A percentile compares a stretch with the other conserved stretches of the same genome.
Evolutionary conservation across 1,140 invertebrate species (phyloP).

Genomic region (Magallana gigas): DNA sequence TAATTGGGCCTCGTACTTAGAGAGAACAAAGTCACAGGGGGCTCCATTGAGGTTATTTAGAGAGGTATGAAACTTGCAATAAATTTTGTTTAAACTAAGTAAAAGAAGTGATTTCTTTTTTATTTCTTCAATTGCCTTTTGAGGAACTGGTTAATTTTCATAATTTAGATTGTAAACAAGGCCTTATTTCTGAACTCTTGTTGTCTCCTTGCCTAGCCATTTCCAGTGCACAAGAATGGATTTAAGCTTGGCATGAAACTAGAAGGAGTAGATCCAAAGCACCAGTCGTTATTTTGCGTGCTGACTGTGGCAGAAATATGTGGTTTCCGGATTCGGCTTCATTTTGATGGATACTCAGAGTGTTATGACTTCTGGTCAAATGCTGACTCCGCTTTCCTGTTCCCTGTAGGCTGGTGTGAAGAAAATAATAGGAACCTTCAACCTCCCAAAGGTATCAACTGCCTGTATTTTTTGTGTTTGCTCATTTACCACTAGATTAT

Average conservation of each 20-base stretch:
- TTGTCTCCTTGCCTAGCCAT: constrained; percentile 69
- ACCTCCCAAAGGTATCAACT: constrained; percentile 83
- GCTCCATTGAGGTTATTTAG: constrained; percentile 78
- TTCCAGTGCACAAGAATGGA: constrained; percentile 81
- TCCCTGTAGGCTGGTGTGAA: constrained; percentile 95
- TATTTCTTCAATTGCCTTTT: no score
- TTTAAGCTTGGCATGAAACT: constrained; percentile 95
- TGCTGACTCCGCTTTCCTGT: constrained; percentile 93
- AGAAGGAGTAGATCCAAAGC: constrained; percentile 95
- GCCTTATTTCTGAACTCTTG: not conserved
- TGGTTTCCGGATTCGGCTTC: constrained; percentile 88
- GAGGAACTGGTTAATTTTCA: no score
- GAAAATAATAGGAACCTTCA: constrained; percentile 75
- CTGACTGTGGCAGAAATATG: constrained; percentile 90
- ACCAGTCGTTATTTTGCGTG: constrained; percentile 93
- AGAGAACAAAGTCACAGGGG: constrained; percentile 73
- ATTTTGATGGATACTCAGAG: constrained; percentile 95
- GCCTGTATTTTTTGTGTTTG: not conserved
- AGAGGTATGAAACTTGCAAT: constrained; percentile 70
- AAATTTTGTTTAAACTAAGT: not conserved
- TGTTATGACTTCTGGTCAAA: constrained; percentile 97
- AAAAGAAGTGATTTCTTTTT: no score
- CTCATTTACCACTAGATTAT: no score
- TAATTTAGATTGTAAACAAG: no score
- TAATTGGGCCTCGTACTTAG: constrained; percentile 78